These are phyloP conservation scores for Liparis tanakae DNA, from an alignment of 2,797 vertebrate species.

Conservation along the genomic window DNA sequence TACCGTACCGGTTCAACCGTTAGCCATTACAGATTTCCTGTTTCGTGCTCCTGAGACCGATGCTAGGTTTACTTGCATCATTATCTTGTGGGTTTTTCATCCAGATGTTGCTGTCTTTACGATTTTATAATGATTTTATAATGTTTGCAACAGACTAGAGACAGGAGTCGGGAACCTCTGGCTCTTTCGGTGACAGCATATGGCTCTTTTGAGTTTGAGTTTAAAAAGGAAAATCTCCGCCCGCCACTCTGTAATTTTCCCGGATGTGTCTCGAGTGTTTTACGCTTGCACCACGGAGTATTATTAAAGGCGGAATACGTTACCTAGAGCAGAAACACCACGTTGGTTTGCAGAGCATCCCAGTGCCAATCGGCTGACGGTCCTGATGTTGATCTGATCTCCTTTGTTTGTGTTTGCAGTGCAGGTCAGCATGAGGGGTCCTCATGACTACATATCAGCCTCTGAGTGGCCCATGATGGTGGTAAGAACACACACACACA, in stretches of 20 bases:
- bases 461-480: constrained; percentile 87
- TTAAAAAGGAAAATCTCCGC: too few species aligned
- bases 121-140: neutral
- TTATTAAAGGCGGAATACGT: neutral
- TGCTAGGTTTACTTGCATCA: neutral
- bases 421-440: constrained; percentile 77
- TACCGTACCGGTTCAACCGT: neutral
- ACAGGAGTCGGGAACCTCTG: too few species aligned
- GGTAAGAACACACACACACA: constrained; percentile 69
- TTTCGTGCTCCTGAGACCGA: neutral
- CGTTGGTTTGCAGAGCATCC: neutral
- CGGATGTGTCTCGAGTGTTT: neutral
- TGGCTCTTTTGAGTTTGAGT: too few species aligned
- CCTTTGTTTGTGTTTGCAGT: constrained; percentile 66
- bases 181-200: too few species aligned
- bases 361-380: neutral
- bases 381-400: neutral
- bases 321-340: neutral
- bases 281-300: neutral
- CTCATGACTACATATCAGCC: constrained; percentile 83
- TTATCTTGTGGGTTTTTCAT: too few species aligned
- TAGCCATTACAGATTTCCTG: neutral
- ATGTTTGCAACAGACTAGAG: neutral
- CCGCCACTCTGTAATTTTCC: too few species aligned
- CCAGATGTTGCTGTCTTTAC: too few species aligned